Percentiles rank a stretch among this genome's conserved stretches.
These are phyloP conservation scores for Drosophila stalkeri DNA, from an alignment of 2,888 invertebrate genomes.

Conservation along the genomic window DNA sequence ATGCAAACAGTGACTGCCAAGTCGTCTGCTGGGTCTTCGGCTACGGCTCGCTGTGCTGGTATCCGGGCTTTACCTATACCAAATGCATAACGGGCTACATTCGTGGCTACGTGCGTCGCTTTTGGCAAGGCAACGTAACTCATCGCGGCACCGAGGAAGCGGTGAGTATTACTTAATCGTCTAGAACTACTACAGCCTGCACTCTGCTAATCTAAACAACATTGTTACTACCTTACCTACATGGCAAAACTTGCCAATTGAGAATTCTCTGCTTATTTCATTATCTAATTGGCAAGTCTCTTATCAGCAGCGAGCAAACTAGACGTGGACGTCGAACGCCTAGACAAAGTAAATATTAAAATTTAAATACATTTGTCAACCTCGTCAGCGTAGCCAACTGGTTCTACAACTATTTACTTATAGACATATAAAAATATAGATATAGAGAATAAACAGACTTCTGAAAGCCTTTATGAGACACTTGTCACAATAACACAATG, in stretches of 20 bases:
- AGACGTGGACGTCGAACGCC: background rate
- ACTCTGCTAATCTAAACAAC: background rate
- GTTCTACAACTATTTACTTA: background rate
- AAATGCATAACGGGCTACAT: constrained; percentile 92
- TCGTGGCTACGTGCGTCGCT: constrained; percentile 91
- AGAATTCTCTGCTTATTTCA: constrained; percentile 2
- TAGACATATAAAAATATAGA: background rate
- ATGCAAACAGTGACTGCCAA: constrained; percentile 50
- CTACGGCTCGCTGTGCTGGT: constrained; percentile 98
- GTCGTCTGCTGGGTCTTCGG: constrained; percentile 93
- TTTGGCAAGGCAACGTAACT: constrained; percentile 96
- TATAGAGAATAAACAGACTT: background rate
- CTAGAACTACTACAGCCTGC: background rate
- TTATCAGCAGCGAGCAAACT: constrained; percentile 23
- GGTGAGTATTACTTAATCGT: constrained; percentile 86
- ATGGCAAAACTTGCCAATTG: background rate
- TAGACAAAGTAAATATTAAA: constrained; percentile 22
- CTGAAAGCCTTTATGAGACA: background rate
- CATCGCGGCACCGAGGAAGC: constrained; percentile 91
- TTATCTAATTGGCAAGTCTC: constrained; percentile 23
- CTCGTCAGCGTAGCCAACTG: background rate
- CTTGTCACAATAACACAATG: constrained; percentile 3
- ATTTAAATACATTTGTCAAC: background rate
- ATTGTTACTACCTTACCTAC: background rate
- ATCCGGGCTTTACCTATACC: constrained; percentile 95